A percentile compares a stretch with the other conserved stretches of the same genome.
These are phyloP conservation scores for Trachurus trachurus DNA, from an alignment of 2,797 vertebrate species.

Conservation along the genomic window DNA sequence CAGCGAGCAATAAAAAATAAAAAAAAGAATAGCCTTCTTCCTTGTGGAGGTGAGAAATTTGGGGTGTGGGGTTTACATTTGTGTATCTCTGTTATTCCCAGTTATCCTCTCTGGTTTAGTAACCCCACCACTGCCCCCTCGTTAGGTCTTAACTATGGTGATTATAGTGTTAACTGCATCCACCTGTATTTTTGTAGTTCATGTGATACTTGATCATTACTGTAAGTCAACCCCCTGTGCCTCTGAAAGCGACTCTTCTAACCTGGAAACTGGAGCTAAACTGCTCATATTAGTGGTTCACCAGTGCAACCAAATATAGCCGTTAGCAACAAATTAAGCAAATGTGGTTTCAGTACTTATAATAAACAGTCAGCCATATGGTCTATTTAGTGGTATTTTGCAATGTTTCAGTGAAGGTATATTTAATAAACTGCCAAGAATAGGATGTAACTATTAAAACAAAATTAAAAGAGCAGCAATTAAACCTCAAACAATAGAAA, in stretches of 20 bases:
- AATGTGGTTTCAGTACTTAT: too few species aligned
- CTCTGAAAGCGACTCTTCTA: background rate
- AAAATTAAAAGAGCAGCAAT: background rate
- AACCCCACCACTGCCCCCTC: background rate
- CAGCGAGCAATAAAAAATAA: constrained; percentile 15
- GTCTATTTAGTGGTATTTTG: background rate
- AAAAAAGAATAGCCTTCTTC: background rate
- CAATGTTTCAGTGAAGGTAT: background rate
- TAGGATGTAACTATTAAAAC: background rate
- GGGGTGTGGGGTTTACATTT: background rate
- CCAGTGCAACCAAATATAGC: background rate
- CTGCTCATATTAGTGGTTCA: background rate
- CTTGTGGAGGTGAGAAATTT: background rate
- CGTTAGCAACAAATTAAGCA: background rate
- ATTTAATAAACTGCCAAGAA: background rate
- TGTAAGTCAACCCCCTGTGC: background rate
- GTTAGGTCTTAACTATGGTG: background rate
- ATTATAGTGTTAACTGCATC: constrained; percentile 34
- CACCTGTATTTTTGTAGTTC: constrained; percentile 7
- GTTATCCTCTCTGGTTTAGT: constrained; percentile 6
- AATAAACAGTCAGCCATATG: background rate
- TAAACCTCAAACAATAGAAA: background rate
- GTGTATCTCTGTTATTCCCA: constrained; percentile 7
- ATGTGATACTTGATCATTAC: background rate
- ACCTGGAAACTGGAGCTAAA: background rate